A percentile compares a stretch with the other conserved stretches of the same genome.
phyloP scores from a whole-genome alignment of 2,113 vertebrate genomes.

The Rhinopithecus roxellana region DNA sequence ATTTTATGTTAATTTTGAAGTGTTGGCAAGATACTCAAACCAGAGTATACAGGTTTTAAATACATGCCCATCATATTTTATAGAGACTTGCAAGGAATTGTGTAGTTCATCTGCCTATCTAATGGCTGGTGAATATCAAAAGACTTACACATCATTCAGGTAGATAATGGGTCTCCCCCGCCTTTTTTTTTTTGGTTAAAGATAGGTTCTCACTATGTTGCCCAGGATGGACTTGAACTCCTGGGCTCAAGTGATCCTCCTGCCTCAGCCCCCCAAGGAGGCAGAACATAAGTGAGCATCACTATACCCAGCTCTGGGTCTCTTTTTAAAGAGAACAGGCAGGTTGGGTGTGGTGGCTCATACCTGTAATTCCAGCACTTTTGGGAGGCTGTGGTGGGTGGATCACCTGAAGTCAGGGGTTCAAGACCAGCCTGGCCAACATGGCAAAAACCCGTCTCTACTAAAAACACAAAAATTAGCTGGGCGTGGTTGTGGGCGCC shows the following conservation, averaged over 20 bases:
- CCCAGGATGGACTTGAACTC: not conserved
- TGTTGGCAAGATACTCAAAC: not conserved
- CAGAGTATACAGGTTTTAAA: conserved; percentile 8
- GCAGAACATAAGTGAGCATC: not conserved
- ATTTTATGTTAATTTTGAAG: conserved; percentile 8
- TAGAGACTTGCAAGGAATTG: conserved; percentile 37
- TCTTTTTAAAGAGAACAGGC: not conserved
- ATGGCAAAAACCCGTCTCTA: too few relatives aligned
- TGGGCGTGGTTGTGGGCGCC: accelerated
- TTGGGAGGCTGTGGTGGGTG: too few relatives aligned
- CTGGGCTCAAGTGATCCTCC: not conserved
- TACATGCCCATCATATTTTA: not conserved
- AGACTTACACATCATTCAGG: not conserved
- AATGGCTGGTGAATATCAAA: not conserved
- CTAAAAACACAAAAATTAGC: too few relatives aligned
- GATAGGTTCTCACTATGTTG: not conserved
- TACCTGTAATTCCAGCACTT: too few relatives aligned
- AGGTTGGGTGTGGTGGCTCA: too few relatives aligned
- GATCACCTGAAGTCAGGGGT: too few relatives aligned
- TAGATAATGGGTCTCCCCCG: not conserved
- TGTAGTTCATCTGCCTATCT: not conserved
- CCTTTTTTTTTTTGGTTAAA: not conserved
- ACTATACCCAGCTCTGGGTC: not conserved
- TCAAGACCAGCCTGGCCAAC: too few relatives aligned
- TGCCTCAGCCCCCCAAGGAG: not conserved